Conservation (phyloP, 2,888 invertebrate genomes). For the Pecten maximus region DNA sequence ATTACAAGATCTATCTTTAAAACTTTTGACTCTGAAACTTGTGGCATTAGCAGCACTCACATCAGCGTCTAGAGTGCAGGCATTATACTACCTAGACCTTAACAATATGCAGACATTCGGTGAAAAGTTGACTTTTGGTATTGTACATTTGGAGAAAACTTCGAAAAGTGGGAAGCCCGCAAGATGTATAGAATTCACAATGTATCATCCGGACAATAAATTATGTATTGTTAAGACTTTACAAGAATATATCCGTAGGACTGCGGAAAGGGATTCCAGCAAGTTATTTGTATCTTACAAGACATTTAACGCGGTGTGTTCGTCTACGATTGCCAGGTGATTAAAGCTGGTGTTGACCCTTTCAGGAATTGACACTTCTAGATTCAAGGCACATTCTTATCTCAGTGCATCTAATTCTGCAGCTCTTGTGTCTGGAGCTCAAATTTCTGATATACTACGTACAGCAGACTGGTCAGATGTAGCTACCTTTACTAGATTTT, state of each 20-base stretch:
- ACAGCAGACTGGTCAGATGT: too few species aligned
- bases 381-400: neutral
- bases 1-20: slow-evolving; percentile 35
- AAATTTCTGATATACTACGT: too few species aligned
- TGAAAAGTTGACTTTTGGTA: slow-evolving; percentile 35
- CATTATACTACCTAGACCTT: slow-evolving; percentile 37
- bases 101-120: neutral
- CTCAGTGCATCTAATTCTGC: too few species aligned
- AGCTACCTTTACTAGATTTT: too few species aligned
- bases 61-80: slow-evolving; percentile 41
- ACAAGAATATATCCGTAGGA: too few species aligned
- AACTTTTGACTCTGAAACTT: slow-evolving; percentile 41
- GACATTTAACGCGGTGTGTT: neutral
- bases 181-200: too few species aligned
- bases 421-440: too few species aligned
- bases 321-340: slow-evolving; percentile 36
- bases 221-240: too few species aligned
- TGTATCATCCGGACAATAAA: too few species aligned
- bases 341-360: neutral
- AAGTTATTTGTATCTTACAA: too few species aligned
- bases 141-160: slow-evolving; percentile 35
- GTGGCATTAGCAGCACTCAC: slow-evolving; percentile 28
- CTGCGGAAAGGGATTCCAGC: too few species aligned
- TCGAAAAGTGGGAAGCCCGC: slow-evolving; percentile 17
- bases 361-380: slow-evolving; percentile 23